Evolutionary conservation across 2,797 vertebrate species (phyloP), one percentile per base, ranked within the genome.

Genomic region (Sorex maritimensis): DNA sequence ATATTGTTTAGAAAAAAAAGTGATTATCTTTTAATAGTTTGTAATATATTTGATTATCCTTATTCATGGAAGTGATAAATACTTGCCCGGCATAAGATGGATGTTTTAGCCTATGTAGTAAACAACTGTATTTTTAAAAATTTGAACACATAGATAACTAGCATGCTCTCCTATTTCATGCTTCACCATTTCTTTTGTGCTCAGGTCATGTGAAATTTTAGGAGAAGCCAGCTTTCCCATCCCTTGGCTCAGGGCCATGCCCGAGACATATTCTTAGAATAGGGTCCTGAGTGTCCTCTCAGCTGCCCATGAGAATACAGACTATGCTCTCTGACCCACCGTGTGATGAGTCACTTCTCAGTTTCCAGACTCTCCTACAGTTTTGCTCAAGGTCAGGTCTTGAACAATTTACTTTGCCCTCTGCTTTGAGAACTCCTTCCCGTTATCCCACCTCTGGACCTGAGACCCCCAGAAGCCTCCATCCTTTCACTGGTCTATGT

Each of bases 1-100:
- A 80, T 46, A 58, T 88, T 87, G 23, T 49, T 75, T 28, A 26
- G 58, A 93, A 85, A 67, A 13, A 63, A 17, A 86, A 92, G 68
- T 46, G 55, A 80, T 24, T 81, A 1, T 6, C 19, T 84, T 68
- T 85, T 79, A 85, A 91, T 11, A 2, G 13, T 55, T 55, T 55
- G 52, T 55, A 55, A 17, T 55, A 55, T 17, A 55, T 55, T 4
- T 4, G 17, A 14, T 55, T 55, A 55, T 55, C 52, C 63, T 77
- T 44, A 71, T 26, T 38, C 5, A 15, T 21, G 6, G 71, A 86
- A 89, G 10, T 74, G 23, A 44, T 86, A 55, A 63, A 23, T 24
- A 77, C 24, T 88, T 91, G 15, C 1, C 30, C 73, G 65, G 21
- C 26, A 85, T 28, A 80, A 89, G 80, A 69, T 26, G 84, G 2